A percentile compares a stretch with the other conserved stretches of the same genome.
Conservation (phyloP, 1,140 invertebrate genomes). For the Anastrepha obliqua region DNA sequence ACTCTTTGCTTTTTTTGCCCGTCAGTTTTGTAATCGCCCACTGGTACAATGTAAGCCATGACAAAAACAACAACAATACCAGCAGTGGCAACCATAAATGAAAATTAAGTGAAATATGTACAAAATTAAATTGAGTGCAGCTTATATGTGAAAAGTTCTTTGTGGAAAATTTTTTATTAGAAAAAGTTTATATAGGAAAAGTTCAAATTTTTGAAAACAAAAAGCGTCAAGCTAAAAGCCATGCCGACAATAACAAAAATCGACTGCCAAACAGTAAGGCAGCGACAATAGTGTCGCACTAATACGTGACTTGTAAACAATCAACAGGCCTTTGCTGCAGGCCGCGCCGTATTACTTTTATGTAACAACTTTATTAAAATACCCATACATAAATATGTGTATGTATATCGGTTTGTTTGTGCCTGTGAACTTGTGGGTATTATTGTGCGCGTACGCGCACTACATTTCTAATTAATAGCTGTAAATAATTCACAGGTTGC, state of each 20-base stretch:
- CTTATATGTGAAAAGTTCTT: not conserved
- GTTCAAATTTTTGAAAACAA: conserved; percentile 1
- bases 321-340: too few species aligned
- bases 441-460: not conserved
- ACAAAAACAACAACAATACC: not conserved
- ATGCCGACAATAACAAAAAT: not conserved
- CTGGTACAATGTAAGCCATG: not conserved
- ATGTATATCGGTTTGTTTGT: not conserved
- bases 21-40: not conserved
- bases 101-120: conserved; percentile 30
- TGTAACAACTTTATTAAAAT: not conserved
- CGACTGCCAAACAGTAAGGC: not conserved
- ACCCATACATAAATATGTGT: not conserved
- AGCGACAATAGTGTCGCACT: not conserved
- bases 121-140: not conserved
- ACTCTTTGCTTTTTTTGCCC: not conserved
- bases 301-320: conserved; percentile 42
- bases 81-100: not conserved
- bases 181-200: not conserved
- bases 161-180: not conserved
- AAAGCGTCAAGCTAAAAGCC: not conserved
- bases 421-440: not conserved
- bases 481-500: conserved; percentile 39
- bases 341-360: not conserved
- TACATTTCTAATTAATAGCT: conserved; percentile 9